phyloP scores from a whole-genome alignment of 2,113 vertebrate genomes.

The Neotoma lepida region DNA sequence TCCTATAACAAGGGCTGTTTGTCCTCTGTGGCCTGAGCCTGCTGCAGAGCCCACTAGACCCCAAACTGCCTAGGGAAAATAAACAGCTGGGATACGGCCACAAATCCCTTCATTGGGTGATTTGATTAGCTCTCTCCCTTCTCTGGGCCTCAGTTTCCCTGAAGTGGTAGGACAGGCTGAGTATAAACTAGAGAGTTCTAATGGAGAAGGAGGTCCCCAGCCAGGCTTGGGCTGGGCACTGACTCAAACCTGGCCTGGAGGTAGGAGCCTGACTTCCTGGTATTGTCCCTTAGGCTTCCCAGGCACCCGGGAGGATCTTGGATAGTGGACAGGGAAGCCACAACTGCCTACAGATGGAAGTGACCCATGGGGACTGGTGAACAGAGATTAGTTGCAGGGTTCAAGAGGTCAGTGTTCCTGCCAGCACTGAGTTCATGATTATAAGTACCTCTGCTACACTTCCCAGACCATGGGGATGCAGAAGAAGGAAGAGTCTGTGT shows the following conservation, averaged over 20 bases:
- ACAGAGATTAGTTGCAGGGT: conserved; percentile 36
- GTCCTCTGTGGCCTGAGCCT: background rate
- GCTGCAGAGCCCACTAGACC: background rate
- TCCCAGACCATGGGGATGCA: background rate
- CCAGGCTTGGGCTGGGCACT: background rate
- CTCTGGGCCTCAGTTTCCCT: conserved; percentile 35
- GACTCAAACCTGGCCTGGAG: background rate
- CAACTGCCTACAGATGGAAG: background rate
- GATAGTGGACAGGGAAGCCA: background rate
- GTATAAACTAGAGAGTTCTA: background rate
- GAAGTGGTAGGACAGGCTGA: background rate
- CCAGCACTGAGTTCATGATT: background rate
- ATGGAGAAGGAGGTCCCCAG: background rate
- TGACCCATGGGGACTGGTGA: background rate
- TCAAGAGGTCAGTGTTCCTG: background rate
- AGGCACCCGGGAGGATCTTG: background rate
- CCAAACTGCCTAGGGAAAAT: background rate
- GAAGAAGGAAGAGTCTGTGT: background rate
- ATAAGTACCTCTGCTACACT: background rate
- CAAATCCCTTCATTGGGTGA: background rate
- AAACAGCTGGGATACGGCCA: background rate
- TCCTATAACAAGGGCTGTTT: background rate
- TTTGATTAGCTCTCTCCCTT: background rate
- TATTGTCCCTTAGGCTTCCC: conserved; percentile 59
- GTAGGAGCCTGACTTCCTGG: conserved; percentile 51